These are phyloP conservation scores for Ammodytes marinus DNA, from an alignment of 2,113 vertebrate genomes.

Conservation along the genomic window DNA sequence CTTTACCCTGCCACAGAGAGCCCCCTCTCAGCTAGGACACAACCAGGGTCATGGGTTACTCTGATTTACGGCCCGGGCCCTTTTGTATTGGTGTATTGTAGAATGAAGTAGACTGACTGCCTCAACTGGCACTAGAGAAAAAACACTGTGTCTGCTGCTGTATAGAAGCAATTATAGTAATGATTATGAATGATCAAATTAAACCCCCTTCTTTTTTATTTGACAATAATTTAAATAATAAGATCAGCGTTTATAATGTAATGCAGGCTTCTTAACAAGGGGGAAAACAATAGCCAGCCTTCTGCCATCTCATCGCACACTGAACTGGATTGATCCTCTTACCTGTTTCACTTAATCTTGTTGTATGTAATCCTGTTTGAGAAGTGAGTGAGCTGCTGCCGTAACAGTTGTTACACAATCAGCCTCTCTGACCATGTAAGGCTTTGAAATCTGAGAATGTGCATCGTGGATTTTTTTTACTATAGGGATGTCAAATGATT, in stretches of 20 bases:
- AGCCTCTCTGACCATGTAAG: conserved; percentile 54
- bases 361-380: conserved; percentile 73
- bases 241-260: conserved; percentile 47
- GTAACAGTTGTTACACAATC: conserved; percentile 73
- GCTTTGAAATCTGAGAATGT: conserved; percentile 65
- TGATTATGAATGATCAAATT: conserved; percentile 73
- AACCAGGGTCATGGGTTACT: conserved; percentile 75
- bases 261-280: conserved; percentile 41
- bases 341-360: conserved; percentile 78
- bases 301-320: conserved; percentile 65
- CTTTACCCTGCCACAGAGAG: conserved; percentile 67
- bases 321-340: conserved; percentile 74
- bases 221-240: conserved; percentile 55
- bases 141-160: conserved; percentile 63
- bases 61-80: conserved; percentile 76
- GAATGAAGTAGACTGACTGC: conserved; percentile 58
- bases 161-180: conserved; percentile 73
- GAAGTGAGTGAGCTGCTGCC: conserved; percentile 42
- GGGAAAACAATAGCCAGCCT: conserved; percentile 70
- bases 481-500: no score
- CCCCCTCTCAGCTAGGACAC: conserved; percentile 71
- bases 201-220: conserved; percentile 46
- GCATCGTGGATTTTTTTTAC: conserved; percentile 7
- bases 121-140: conserved; percentile 39
- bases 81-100: conserved; percentile 64